Evolutionary conservation across 2,797 vertebrate genomes (phyloP).

Genomic region (Gymnodraco acuticeps): DNA sequence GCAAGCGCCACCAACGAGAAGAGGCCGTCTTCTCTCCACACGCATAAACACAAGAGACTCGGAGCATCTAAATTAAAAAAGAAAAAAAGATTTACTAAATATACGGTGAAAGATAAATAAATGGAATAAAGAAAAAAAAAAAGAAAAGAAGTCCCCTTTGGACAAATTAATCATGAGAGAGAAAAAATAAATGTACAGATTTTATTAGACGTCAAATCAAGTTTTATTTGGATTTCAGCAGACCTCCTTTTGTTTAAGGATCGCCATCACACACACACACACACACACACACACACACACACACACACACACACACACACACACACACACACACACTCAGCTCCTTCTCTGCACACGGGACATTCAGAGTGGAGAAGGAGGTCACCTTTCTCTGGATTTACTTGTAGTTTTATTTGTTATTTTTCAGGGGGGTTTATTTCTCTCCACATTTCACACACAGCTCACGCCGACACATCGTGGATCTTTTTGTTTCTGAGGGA

Average conservation of each 20-base stretch:
- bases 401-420: constrained; percentile 58
- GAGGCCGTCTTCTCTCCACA: constrained; percentile 47
- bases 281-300: constrained; percentile 50
- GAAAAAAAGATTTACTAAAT: constrained; percentile 82
- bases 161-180: constrained; percentile 82
- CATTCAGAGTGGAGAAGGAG: constrained; percentile 70
- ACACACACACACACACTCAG: constrained; percentile 59
- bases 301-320: constrained; percentile 41
- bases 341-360: constrained; percentile 86
- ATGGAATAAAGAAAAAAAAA: constrained; percentile 36
- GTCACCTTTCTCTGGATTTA: constrained; percentile 64
- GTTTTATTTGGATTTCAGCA: constrained; percentile 90
- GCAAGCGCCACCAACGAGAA: constrained; percentile 54
- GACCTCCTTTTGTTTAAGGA: constrained; percentile 86
- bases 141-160: constrained; percentile 80
- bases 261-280: constrained; percentile 85
- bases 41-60: constrained; percentile 73
- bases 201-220: constrained; percentile 82
- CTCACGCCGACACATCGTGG: too few species aligned
- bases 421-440: background rate
- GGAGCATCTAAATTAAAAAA: constrained; percentile 83
- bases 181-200: constrained; percentile 82
- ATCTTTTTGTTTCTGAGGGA: too few species aligned
- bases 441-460: too few species aligned
- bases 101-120: constrained; percentile 69